phyloP scores from a whole-genome alignment of 2,888 invertebrate genomes.

The Hedychridium roseum region DNA sequence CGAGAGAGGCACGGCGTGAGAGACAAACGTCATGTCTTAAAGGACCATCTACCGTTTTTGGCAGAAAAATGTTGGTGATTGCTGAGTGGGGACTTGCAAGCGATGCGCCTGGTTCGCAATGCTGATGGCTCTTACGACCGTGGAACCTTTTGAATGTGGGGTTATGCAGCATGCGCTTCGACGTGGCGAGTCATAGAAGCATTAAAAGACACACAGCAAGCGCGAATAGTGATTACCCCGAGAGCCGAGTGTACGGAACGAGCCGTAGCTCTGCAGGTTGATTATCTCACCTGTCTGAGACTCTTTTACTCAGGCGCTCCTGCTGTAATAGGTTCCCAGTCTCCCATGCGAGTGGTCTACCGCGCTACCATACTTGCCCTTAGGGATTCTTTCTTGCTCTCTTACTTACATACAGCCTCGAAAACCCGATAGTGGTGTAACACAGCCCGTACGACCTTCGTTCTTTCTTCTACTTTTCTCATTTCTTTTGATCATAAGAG shows the following conservation, averaged over 20 bases:
- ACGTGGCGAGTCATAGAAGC: constrained; percentile 33
- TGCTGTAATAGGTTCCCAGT: constrained; percentile 56
- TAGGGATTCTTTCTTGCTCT: constrained; percentile 52
- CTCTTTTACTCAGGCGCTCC: constrained; percentile 57
- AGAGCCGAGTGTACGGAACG: constrained; percentile 51
- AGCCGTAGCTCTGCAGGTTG: constrained; percentile 53
- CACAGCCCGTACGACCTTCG: not conserved
- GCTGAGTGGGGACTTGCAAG: too few relatives aligned
- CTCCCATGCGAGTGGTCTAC: constrained; percentile 45
- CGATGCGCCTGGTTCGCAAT: too few relatives aligned
- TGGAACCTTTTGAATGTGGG: not conserved
- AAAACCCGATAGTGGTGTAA: too few relatives aligned
- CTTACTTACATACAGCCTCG: constrained; percentile 24
- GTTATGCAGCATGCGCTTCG: not conserved
- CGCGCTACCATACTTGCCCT: constrained; percentile 35
- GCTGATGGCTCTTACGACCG: too few relatives aligned
- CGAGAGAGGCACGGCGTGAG: constrained; percentile 56
- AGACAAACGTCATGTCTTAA: too few relatives aligned
- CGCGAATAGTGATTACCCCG: constrained; percentile 56
- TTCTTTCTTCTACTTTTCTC: constrained; percentile 14
- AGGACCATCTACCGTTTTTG: too few relatives aligned
- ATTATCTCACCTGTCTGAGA: constrained; percentile 60
- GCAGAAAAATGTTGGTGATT: too few relatives aligned
- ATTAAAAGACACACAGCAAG: constrained; percentile 46
- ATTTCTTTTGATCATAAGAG: too few relatives aligned